Base-by-base conservation (phyloP, 2,797 vertebrate genomes). In the Vireo griseus region DNA sequence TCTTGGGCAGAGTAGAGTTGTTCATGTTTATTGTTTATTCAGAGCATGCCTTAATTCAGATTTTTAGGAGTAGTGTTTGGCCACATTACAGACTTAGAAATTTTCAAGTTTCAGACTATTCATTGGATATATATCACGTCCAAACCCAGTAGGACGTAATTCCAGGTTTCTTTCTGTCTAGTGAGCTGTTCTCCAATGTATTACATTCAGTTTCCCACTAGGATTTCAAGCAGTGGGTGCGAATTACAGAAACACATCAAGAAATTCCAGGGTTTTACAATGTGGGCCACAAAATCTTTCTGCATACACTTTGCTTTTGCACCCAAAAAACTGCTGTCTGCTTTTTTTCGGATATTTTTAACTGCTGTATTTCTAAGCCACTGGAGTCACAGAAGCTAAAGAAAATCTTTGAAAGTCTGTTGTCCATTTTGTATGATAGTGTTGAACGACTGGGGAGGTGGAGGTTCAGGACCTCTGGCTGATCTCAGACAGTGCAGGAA, bases 101-200 rank as follows among this genome's bases (percentile, higher is more conserved):
- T 90, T 92, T 91, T 54, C 65, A 51, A 37, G 83, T 94, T 94
- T 96, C 84, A 91, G 63, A 68, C 29, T 89, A 81, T 90, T 94
- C 24, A 48, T n/a, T 93, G 72, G 73, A 82, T 96, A 95, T 95
- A 40, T 85, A 79, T 78, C 58, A 94, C 45, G 7, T 73, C 68
- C 88, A 95, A 71, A 47, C 9, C 3, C 61, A 77, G 17, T 24
- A 90, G 71, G 67, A 93, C 8, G 45, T 67, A 59, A 94, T 86
- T 93, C 42, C 77, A 86, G 52, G 42, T 69, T 94, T 89, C 75
- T 90, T 81, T 94, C 24, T 68, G 19, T 19, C 14, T 48, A 18
- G 28, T 87, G 93, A 96, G 58, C 29, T 95, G 26, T 89, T 61
- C 76, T 50, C 50, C 31, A 84, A 52, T n/a, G 47, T 17, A n/a